Conservation (phyloP, 2,888 invertebrate species). For the Drosophila neotestacea region DNA sequence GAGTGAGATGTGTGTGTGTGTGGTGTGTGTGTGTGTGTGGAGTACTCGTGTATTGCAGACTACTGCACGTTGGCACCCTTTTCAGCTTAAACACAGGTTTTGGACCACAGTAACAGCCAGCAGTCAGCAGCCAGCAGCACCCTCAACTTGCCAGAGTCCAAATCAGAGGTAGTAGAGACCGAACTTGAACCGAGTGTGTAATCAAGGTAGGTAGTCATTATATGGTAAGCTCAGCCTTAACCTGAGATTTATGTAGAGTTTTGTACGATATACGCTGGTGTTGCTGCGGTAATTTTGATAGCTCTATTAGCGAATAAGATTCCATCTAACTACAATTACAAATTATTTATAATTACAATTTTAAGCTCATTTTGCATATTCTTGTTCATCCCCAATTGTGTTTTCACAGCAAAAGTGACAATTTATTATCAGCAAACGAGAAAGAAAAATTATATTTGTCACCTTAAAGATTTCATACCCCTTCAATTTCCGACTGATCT, state of each 20-base stretch:
- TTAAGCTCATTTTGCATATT: no score
- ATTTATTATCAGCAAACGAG: no score
- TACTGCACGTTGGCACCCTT: constrained; percentile 83
- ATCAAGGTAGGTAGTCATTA: constrained; percentile 80
- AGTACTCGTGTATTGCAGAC: constrained; percentile 49
- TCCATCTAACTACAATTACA: constrained; percentile 21
- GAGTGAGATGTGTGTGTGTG: constrained; percentile 7
- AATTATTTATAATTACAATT: not conserved
- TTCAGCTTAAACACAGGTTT: constrained; percentile 84
- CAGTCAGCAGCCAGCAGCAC: constrained; percentile 48
- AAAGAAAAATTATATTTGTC: no score
- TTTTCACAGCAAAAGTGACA: no score
- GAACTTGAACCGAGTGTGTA: constrained; percentile 58
- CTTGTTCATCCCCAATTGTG: no score
- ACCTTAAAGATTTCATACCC: no score
- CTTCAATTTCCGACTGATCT: no score
- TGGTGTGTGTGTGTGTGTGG: constrained; percentile 4
- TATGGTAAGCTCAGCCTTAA: constrained; percentile 68
- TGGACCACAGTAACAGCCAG: constrained; percentile 41
- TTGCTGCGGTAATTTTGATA: constrained; percentile 65
- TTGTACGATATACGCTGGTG: constrained; percentile 46
- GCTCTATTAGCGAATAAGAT: constrained; percentile 61
- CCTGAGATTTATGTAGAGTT: constrained; percentile 68
- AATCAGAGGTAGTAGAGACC: constrained; percentile 7
- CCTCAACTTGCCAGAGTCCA: constrained; percentile 56